Evolutionary conservation across 1,140 invertebrate species (phyloP), one percentile per base, ranked within the genome.

Genomic region (Drosophila paulistorum): DNA sequence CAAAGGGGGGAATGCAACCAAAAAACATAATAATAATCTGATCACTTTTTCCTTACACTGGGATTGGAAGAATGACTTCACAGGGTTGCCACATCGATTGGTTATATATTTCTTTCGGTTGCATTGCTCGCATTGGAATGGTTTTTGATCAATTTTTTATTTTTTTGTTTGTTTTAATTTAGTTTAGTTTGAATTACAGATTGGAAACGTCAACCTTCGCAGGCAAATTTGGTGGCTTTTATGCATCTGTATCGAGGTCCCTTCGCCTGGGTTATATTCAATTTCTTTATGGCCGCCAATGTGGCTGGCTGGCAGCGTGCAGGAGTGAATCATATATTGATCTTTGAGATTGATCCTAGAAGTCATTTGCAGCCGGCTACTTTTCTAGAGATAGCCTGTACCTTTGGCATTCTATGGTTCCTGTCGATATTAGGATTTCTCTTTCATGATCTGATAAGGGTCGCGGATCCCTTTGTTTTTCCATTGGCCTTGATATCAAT

Each of bases 261-360:
- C 10, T 94, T 96, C 68, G 93, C 96, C 13, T 92, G 96, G 55
- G 94, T 96, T 48, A 90, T 96, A 39, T 95, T 95, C 78, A 93
- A 96, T n/a, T 96, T 95, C 77, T 92, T 95, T 2, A 94, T 96
- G 77, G 96, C 96, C 13, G 93, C 96, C 64, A 97, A 97, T 91
- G 95, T 93, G 30, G 95, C 95, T 75, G 95, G 95, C 45, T 97
- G 95, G 95, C 93, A 95, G 73, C 93, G 93, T 23, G 94, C 95
- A 7, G 96, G 96, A 37, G 96, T 96, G 14, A 96, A 96, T 91
- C 96, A 96, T 91, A 95, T 97, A 4, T 93, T 96, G 0, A 96
- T 96, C 65, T 96, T 96, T 79, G 96, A 97, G 91, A 93, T 97
- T 13, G 95, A 96, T 91, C 96, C 96, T 0, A 90, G 96, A 39